A percentile compares a stretch with the other conserved stretches of the same genome.
These are phyloP conservation scores for Brachionichthys hirsutus DNA, from an alignment of 2,113 vertebrate species.

Conservation along the genomic window DNA sequence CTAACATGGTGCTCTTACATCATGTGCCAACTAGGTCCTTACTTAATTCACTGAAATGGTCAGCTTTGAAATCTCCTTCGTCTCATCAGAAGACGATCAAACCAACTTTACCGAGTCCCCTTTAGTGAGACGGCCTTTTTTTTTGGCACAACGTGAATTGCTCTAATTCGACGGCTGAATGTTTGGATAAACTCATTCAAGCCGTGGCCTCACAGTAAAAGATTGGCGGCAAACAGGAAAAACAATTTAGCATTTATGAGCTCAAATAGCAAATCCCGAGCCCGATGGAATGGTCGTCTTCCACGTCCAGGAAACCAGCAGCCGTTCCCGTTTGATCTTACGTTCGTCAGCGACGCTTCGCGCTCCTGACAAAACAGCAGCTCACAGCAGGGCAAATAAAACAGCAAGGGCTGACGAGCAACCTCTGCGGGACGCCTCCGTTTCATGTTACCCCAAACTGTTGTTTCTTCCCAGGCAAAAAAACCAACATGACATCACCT, in stretches of 20 bases:
- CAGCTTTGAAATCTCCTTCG: too few relatives aligned
- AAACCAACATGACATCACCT: conserved; percentile 55
- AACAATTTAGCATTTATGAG: conserved; percentile 30
- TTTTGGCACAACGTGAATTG: conserved; percentile 13
- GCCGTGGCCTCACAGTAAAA: conserved; percentile 29
- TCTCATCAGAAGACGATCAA: too few relatives aligned
- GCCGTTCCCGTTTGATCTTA: conserved; percentile 32
- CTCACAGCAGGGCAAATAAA: conserved; percentile 27
- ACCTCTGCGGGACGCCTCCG: conserved; percentile 25
- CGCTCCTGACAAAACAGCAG: conserved; percentile 32
- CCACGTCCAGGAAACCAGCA: conserved; percentile 24
- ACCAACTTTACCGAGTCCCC: too few relatives aligned
- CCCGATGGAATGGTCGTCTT: conserved; percentile 32
- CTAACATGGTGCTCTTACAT: too few relatives aligned
- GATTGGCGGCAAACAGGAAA: conserved; percentile 39
- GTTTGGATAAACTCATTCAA: conserved; percentile 24
- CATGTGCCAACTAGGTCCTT: too few relatives aligned
- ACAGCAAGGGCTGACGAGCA: conserved; percentile 12
- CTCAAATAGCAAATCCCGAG: conserved; percentile 33
- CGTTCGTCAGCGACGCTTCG: conserved; percentile 27
- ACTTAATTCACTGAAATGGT: too few relatives aligned
- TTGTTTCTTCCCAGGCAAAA: conserved; percentile 31
- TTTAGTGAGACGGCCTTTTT: conserved; percentile 11
- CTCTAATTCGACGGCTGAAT: conserved; percentile 33
- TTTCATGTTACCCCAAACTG: conserved; percentile 9